Evolutionary conservation across 1,140 invertebrate genomes (phyloP), one percentile per base, ranked within the genome.

Genomic region (Drosophila nigrodunni): DNA sequence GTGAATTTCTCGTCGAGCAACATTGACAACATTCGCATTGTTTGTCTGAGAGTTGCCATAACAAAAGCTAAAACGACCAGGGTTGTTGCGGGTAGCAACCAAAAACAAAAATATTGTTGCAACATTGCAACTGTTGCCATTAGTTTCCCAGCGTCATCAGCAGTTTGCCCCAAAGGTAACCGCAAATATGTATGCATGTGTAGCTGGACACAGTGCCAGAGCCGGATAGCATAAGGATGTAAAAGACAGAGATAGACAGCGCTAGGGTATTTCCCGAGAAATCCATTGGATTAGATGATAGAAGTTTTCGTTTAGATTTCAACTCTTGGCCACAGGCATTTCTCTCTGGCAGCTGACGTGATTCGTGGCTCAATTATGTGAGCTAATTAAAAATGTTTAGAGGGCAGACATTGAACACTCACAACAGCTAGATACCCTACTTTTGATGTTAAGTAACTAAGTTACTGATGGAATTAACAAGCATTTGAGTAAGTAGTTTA

Each of bases 41-140:
- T 74, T 74, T 74, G 72, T 13, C 41, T 35, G 55, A 74, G 47
- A 60, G 72, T 74, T 74, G 72, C 43, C 58, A 74, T 74, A 74
- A 74, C 72, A 62, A 74, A 49, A 13, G 49, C 10, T 15, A 52
- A 50, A 15, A 25, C 9, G 55, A 34, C 8, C 5, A 5, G 7
- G 34, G 69, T 49, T 59, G 65, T 39, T 30, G 44, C 47, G 21
- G 39, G 66, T 21, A 2, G 57, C 72, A 69, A 46, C 54, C 3
- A 2, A 8, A 34, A 18, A 15, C 7, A 8, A 34, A 34, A 18
- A 15, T 30, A 25, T 52, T 52, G 50, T 52, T 52, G 50, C 50
- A 52, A 52, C 50, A 52, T 21, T 49, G 41, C 41, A 43, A 50
- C 15, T 44, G 39, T 46, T 60, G 30, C 21, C 41, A 44, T 50